Evolutionary conservation across 92 coral and sea anemone species (phyloP).

Genomic region (Anthopleura xanthogrammica): DNA sequence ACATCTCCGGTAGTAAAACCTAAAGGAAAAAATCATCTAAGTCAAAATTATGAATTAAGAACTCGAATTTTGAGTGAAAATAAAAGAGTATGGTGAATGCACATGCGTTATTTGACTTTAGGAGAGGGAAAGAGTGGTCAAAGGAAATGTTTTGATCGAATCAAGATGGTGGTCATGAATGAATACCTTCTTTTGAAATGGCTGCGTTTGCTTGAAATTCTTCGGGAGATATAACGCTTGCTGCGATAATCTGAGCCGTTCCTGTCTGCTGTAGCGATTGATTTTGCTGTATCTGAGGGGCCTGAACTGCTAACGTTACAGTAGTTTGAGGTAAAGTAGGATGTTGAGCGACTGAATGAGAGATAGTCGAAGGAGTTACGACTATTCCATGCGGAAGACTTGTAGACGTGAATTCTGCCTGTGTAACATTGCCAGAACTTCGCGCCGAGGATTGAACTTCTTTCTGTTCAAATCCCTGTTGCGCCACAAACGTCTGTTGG

Average conservation of each 20-base stretch:
- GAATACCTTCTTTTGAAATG: constrained; percentile 74
- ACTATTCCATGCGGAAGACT: constrained; percentile 77
- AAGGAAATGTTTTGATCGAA: not conserved
- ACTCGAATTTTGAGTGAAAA: not conserved
- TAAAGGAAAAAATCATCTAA: constrained; percentile 10
- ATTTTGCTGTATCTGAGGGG: constrained; percentile 70
- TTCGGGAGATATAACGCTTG: constrained; percentile 76
- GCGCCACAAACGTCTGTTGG: constrained; percentile 68
- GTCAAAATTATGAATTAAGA: not conserved
- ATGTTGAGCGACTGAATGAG: constrained; percentile 46
- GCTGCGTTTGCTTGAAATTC: constrained; percentile 69
- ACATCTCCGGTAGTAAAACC: constrained; percentile 94
- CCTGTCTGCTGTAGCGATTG: constrained; percentile 62
- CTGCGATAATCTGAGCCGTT: constrained; percentile 70
- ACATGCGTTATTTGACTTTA: not conserved
- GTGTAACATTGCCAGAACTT: constrained; percentile 56
- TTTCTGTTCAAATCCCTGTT: constrained; percentile 55
- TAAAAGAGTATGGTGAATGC: not conserved
- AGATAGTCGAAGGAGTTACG: constrained; percentile 55
- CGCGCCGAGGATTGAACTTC: constrained; percentile 64
- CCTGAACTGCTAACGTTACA: constrained; percentile 71
- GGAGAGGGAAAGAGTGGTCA: constrained; percentile 24
- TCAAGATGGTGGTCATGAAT: constrained; percentile 12
- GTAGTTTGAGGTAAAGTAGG: constrained; percentile 55
- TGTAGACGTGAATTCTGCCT: constrained; percentile 70